phyloP scores from a whole-genome alignment of 1,140 invertebrate species.

The Brachionus sp. region DNA sequence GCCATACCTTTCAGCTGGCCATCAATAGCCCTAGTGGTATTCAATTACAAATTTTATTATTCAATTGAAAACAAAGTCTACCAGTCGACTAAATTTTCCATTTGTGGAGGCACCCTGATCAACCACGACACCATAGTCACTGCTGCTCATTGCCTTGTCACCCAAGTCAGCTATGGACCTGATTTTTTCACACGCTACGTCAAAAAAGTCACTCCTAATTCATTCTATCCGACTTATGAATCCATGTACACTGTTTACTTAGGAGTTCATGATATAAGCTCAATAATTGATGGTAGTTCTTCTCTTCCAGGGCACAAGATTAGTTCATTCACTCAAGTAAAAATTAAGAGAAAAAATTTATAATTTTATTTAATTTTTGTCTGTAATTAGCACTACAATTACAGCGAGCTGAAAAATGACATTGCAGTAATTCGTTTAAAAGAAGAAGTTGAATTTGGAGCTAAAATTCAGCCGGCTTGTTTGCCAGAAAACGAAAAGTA shows the following conservation, averaged over 20 bases:
- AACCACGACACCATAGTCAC: slow-evolving; percentile 25
- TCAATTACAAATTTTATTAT: slow-evolving; percentile 12
- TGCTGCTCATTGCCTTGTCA: slow-evolving; percentile 40
- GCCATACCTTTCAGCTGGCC: slow-evolving; percentile 33
- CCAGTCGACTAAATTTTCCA: background rate
- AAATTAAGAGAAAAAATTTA: background rate
- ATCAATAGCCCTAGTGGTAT: slow-evolving; percentile 3
- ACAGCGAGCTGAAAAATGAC: background rate
- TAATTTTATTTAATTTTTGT: background rate
- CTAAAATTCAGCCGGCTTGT: background rate
- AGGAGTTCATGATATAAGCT: background rate
- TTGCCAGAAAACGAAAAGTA: background rate
- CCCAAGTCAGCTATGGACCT: background rate
- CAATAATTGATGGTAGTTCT: background rate
- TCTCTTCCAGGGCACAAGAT: background rate
- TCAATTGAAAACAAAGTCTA: background rate
- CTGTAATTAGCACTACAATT: slow-evolving; percentile 26
- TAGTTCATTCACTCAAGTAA: slow-evolving; percentile 1
- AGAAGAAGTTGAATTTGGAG: background rate
- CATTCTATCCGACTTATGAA: slow-evolving; percentile 19
- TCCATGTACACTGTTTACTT: slow-evolving; percentile 43
- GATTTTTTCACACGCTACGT: background rate
- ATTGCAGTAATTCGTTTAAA: slow-evolving; percentile 4
- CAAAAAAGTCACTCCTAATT: slow-evolving; percentile 17
- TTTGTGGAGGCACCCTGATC: slow-evolving; percentile 41